Percentiles rank a stretch among this genome's conserved stretches.
These are phyloP conservation scores for Aphidius gifuensis DNA, from an alignment of 1,140 invertebrate species.

Conservation along the genomic window DNA sequence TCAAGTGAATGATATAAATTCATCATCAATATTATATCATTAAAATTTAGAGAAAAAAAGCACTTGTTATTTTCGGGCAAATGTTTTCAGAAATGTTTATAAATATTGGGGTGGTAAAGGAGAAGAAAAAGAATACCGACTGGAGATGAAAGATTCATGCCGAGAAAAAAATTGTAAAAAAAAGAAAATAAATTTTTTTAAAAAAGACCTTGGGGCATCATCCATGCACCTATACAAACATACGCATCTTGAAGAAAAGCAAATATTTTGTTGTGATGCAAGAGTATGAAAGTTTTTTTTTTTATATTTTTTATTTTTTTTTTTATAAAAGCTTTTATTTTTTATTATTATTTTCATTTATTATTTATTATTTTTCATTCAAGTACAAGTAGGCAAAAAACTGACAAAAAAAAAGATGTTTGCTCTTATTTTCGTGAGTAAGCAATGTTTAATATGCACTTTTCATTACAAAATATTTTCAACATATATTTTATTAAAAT, in stretches of 20 bases:
- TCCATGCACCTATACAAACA: constrained; percentile 47
- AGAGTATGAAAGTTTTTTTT: not conserved
- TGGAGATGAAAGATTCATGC: constrained; percentile 38
- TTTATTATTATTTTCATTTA: not conserved
- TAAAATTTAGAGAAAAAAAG: constrained; percentile 3
- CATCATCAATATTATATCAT: too few relatives aligned
- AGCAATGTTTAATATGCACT: too few relatives aligned
- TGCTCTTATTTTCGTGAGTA: too few relatives aligned
- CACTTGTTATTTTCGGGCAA: constrained; percentile 44
- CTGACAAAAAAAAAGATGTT: too few relatives aligned
- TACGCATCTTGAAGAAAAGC: constrained; percentile 36
- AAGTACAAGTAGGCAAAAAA: too few relatives aligned
- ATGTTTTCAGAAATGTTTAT: constrained; percentile 44
- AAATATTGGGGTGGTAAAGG: constrained; percentile 7
- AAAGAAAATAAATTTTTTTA: constrained; percentile 9
- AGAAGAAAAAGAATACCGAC: constrained; percentile 21
- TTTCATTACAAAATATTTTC: too few relatives aligned
- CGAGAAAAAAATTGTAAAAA: constrained; percentile 19
- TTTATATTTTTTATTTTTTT: not conserved
- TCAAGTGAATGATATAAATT: too few relatives aligned
- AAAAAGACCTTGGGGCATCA: constrained; percentile 36
- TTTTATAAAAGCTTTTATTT: not conserved
- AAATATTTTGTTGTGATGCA: constrained; percentile 51
- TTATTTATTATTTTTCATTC: too few relatives aligned
- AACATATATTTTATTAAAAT: too few relatives aligned